Evolutionary conservation across 2,113 vertebrate species (phyloP).

Genomic region (Trematocara unimaculatum): DNA sequence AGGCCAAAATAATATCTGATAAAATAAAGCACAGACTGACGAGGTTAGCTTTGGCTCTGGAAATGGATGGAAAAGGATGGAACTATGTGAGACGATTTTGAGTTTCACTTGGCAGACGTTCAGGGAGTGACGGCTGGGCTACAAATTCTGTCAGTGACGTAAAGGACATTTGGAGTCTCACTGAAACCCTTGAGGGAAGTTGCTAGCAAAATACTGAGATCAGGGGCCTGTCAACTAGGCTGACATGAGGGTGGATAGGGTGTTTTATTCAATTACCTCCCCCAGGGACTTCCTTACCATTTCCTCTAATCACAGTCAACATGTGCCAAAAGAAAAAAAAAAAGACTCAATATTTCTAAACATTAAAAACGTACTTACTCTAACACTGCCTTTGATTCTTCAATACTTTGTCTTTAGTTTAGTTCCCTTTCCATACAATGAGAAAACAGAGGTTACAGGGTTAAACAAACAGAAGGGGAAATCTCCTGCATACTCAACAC

Average conservation of each 20-base stretch:
- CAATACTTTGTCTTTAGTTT: background rate
- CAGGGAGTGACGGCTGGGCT: conserved; percentile 37
- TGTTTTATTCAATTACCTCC: conserved; percentile 22
- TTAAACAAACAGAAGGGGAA: conserved; percentile 46
- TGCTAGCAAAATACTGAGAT: conserved; percentile 6
- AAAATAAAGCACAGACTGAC: background rate
- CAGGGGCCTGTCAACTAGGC: background rate
- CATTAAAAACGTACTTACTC: conserved; percentile 6
- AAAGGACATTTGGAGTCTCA: conserved; percentile 30
- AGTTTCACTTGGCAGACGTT: conserved; percentile 34
- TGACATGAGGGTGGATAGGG: conserved; percentile 24
- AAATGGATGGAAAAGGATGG: background rate
- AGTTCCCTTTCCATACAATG: background rate
- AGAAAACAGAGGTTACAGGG: conserved; percentile 19
- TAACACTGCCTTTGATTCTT: background rate
- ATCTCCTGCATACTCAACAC: conserved; percentile 27
- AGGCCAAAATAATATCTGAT: background rate
- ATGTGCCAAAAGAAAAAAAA: background rate
- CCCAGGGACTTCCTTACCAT: background rate
- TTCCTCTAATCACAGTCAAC: conserved; percentile 5
- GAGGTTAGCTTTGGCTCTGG: background rate
- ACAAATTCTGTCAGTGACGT: conserved; percentile 35
- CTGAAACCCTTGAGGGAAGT: background rate
- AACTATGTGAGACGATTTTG: conserved; percentile 7
- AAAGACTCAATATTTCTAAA: background rate